Base-by-base conservation (phyloP, 2,797 vertebrate species). In the Urocyon cinereoargenteus region DNA sequence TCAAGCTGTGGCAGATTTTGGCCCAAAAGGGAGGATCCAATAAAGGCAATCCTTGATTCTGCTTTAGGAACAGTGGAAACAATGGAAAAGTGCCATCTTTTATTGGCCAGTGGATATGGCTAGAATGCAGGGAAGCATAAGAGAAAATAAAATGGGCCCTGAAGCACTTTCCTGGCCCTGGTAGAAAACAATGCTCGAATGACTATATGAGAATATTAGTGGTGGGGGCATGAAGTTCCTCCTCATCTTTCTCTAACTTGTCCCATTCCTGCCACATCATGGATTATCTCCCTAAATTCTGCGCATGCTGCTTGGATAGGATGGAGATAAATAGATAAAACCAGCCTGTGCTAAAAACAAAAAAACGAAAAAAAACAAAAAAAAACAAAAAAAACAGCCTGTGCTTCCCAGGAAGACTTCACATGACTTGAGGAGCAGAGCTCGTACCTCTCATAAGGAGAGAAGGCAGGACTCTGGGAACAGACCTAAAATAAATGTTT, bases 81-180 rank as follows among this genome's bases (percentile, higher is more conserved):
- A 26, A 36, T 2, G 40, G 36, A 57, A 84, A 62, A 45, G 34
- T 28, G 24, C 14, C 53, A 28, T 62, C 92, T 13, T 86, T 36
- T 78, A 70, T 55, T 88, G 77, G 62, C 15, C 57, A 72, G 55
- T 83, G 53, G 31, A 40, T 70, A 28, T 59, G n/a, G 24, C 40
- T 79, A 77, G 57, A 73, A 84, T 13, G 36, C 14, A 85, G 81
- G 57, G 22, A 91, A 68, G 28, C n/a, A 3, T 31, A 66, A 61
- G 70, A 75, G 86, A 90, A 94, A 96, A 87, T 62, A 55, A 92
- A 68, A n/a, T 26, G 82, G 83, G 61, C 57, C 36, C 22, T 3
- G 36, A 59, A 62, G 31, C 28, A 57, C 24, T 90, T 90, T 75
- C 70, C 49, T 9, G 49, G 64, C 6, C 11, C 19, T 92, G 62